Percentiles rank a stretch among this genome's conserved stretches.
These are phyloP conservation scores for Branchellion lobata DNA, from an alignment of 2,888 invertebrate genomes.

Conservation along the genomic window DNA sequence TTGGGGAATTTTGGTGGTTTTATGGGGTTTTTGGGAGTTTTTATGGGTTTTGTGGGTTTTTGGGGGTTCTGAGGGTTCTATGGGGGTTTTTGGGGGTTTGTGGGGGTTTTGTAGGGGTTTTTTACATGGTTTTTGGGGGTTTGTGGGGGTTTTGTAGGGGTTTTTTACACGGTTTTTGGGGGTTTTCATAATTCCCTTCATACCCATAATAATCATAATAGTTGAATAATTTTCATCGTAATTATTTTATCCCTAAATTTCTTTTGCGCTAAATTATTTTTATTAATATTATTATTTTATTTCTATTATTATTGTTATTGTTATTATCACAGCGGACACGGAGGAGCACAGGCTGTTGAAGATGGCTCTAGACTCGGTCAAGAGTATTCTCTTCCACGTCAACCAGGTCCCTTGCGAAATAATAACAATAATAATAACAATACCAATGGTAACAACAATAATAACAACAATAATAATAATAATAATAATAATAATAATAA, in stretches of 20 bases:
- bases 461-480: no score
- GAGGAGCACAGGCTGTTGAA: constrained; percentile 63
- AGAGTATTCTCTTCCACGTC: constrained; percentile 76
- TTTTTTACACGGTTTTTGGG: neutral
- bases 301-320: no score
- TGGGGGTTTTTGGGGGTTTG: neutral
- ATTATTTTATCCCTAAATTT: no score
- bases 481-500: no score
- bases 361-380: constrained; percentile 74
- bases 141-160: neutral
- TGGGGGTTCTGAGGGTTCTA: neutral
- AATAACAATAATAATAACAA: neutral
- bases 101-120: neutral
- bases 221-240: no score
- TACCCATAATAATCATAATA: no score
- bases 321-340: constrained; percentile 57
- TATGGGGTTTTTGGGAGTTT: neutral
- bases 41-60: neutral
- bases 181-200: no score
- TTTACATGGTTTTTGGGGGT: neutral
- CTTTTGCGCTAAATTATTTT: no score
- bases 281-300: no score
- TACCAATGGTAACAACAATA: neutral
- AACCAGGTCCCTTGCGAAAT: constrained; percentile 64
- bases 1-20: no score